These are phyloP conservation scores for Lycopodina hypogea DNA, from an alignment of 37 sponge, comb jelly and placozoan species.

Conservation along the genomic window DNA sequence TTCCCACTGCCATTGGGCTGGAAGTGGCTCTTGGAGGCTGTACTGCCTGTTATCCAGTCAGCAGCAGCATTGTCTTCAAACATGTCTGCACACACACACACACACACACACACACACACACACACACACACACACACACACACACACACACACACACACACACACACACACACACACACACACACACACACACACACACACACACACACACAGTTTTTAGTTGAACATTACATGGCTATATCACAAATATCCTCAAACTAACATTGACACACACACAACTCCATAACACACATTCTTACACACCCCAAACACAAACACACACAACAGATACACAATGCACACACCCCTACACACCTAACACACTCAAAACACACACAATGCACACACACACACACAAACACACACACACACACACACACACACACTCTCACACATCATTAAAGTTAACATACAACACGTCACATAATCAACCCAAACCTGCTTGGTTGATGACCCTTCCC, in stretches of 20 bases:
- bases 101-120: too few species aligned
- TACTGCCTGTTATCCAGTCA: constrained; percentile 13
- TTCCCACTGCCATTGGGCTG: constrained; percentile 2
- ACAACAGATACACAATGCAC: neutral
- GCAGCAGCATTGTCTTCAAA: constrained; percentile 7
- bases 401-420: constrained; percentile 20
- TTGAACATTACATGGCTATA: too few species aligned
- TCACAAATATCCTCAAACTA: neutral
- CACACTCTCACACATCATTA: too few species aligned
- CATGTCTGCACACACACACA: neutral
- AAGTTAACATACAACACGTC: too few species aligned
- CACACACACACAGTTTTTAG: neutral
- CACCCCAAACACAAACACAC: neutral
- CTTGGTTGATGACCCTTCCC: too few species aligned
- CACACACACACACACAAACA: neutral
- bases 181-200: constrained; percentile 1
- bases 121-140: constrained; percentile 1
- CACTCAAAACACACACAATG: constrained; percentile 5
- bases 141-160: constrained; percentile 14
- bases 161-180: constrained; percentile 4
- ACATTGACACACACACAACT: constrained; percentile 2
- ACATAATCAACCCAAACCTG: too few species aligned
- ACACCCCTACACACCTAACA: constrained; percentile 3
- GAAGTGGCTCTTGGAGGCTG: constrained; percentile 15
- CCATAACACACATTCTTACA: constrained; percentile 1